Evolutionary conservation across 2,888 invertebrate genomes (phyloP).

Genomic region (Leptopilina myrica): DNA sequence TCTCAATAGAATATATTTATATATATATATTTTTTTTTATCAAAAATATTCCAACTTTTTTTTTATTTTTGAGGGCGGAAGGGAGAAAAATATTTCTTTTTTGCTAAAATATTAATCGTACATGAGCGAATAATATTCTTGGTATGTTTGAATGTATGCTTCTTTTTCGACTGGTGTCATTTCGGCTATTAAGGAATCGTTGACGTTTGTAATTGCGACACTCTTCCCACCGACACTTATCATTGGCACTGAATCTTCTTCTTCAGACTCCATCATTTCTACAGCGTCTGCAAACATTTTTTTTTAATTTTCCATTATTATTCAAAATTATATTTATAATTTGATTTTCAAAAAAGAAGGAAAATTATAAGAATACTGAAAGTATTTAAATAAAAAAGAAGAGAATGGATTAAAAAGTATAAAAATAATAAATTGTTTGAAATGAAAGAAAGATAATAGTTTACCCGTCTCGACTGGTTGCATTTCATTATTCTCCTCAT

Average conservation of each 20-base stretch:
- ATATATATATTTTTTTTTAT: conserved; percentile 15
- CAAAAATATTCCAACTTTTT: not conserved
- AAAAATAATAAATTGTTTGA: too few relatives aligned
- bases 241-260: conserved; percentile 88
- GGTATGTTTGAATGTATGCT: conserved; percentile 94
- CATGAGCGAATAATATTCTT: conserved; percentile 94
- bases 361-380: too few relatives aligned
- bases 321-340: conserved; percentile 14
- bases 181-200: conserved; percentile 90
- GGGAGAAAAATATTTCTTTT: too few relatives aligned
- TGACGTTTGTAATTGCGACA: conserved; percentile 90
- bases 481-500: conserved; percentile 84
- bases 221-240: conserved; percentile 89
- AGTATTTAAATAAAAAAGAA: too few relatives aligned
- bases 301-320: conserved; percentile 42
- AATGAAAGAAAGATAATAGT: too few relatives aligned
- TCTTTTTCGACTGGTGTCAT: conserved; percentile 97
- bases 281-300: conserved; percentile 79
- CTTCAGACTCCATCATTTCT: conserved; percentile 87
- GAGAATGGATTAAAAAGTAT: too few relatives aligned
- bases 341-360: too few relatives aligned
- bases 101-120: conserved; percentile 80
- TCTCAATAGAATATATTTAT: conserved; percentile 39
- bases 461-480: conserved; percentile 83
- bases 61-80: too few relatives aligned